A percentile compares a stretch with the other conserved stretches of the same genome.
These are phyloP conservation scores for Lutjanus erythropterus DNA, from an alignment of 2,113 vertebrate species.

Conservation along the genomic window DNA sequence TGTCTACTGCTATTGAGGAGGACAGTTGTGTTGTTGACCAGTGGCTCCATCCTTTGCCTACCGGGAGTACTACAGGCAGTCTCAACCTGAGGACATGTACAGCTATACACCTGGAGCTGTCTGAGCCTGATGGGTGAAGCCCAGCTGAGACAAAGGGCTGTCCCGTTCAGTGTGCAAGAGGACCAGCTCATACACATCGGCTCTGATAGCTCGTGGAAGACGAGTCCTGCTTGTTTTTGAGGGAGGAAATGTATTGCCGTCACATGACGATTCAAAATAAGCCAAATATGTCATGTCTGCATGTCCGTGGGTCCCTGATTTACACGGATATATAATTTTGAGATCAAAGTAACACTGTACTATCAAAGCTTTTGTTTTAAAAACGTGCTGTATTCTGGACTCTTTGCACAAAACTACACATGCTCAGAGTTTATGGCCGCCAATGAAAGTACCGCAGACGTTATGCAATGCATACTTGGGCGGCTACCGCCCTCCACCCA, in stretches of 20 bases:
- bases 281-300: slow-evolving; percentile 21
- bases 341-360: not conserved
- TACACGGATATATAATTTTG: not conserved
- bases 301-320: slow-evolving; percentile 8
- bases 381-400: not conserved
- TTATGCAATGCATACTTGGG: slow-evolving; percentile 72
- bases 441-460: slow-evolving; percentile 70
- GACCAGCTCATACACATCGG: not conserved
- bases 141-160: slow-evolving; percentile 37
- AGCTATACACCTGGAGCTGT: slow-evolving; percentile 69
- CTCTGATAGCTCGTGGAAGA: not conserved
- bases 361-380: not conserved
- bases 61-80: slow-evolving; percentile 65
- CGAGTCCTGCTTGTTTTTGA: slow-evolving; percentile 7
- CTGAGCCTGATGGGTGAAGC: slow-evolving; percentile 62
- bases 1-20: not conserved
- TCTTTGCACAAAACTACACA: slow-evolving; percentile 54
- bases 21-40: slow-evolving; percentile 45
- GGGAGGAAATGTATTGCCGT: slow-evolving; percentile 35
- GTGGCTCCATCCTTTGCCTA: slow-evolving; percentile 68
- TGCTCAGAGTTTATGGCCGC: slow-evolving; percentile 55
- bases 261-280: slow-evolving; percentile 45
- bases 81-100: slow-evolving; percentile 36
- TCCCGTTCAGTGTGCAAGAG: slow-evolving; percentile 9
- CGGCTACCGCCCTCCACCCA: slow-evolving; percentile 80